Conservation (phyloP, 2,113 vertebrate species). For the Tachuris rubrigastra region DNA sequence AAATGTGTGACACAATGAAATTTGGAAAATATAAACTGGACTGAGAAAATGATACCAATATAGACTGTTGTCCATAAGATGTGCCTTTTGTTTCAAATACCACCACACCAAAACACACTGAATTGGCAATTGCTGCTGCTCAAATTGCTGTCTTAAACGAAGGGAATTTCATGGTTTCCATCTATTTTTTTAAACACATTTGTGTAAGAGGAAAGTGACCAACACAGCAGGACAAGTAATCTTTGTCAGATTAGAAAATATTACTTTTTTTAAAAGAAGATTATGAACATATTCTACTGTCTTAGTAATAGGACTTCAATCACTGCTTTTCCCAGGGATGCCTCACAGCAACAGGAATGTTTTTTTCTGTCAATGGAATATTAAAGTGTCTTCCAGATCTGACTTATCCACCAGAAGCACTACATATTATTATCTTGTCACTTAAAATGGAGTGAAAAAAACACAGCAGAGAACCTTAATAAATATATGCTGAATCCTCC, state of each 20-base stretch:
- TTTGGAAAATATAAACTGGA: neutral
- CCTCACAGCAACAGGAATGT: neutral
- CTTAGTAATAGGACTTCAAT: neutral
- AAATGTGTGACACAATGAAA: neutral
- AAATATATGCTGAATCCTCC: constrained; percentile 41
- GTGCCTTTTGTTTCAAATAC: neutral
- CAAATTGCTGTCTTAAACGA: neutral
- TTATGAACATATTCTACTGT: neutral
- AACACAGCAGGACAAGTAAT: neutral
- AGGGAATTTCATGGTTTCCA: neutral
- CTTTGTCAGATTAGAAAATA: neutral
- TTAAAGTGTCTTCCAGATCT: constrained; percentile 3
- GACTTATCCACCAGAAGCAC: constrained; percentile 13
- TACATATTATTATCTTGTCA: neutral
- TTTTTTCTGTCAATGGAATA: neutral
- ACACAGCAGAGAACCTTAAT: neutral
- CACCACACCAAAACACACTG: neutral
- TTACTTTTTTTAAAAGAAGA: neutral
- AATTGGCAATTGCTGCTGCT: neutral
- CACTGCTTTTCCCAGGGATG: neutral
- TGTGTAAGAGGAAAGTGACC: neutral
- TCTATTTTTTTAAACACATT: neutral
- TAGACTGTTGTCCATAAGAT: neutral
- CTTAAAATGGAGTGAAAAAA: constrained; percentile 33
- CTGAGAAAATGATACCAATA: neutral